These are phyloP conservation scores for Psettodes erumei DNA, from an alignment of 2,113 vertebrate species.

Conservation along the genomic window DNA sequence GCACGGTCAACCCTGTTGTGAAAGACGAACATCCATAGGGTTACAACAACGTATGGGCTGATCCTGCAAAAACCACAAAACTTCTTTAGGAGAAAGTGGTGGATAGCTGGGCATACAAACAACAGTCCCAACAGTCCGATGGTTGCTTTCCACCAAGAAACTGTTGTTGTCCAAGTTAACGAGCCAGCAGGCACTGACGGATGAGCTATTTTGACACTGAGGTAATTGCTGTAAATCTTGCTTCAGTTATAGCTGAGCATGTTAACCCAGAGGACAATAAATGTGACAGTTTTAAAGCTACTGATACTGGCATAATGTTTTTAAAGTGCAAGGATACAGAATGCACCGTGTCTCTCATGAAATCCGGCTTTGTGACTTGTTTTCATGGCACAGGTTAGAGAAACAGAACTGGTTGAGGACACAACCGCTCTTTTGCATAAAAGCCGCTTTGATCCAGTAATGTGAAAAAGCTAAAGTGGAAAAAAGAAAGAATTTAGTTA, in stretches of 20 bases:
- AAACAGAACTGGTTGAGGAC: background rate
- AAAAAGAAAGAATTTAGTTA: background rate
- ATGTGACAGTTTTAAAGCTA: background rate
- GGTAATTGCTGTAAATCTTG: background rate
- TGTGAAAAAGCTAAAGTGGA: background rate
- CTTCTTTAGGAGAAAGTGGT: too few species aligned
- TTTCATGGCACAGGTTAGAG: background rate
- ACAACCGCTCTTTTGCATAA: background rate
- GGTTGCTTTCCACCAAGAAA: background rate
- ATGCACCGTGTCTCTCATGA: background rate
- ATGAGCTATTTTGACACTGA: background rate
- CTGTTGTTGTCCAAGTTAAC: background rate
- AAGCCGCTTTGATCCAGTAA: constrained; percentile 5
- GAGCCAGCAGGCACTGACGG: background rate
- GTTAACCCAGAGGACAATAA: background rate
- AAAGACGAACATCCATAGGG: background rate
- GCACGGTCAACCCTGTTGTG: background rate
- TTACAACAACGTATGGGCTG: too few species aligned
- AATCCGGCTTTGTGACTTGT: background rate
- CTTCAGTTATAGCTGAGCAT: background rate
- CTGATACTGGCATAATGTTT: constrained; percentile 1
- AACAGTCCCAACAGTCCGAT: background rate
- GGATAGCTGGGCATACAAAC: too few species aligned
- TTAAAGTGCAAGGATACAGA: background rate
- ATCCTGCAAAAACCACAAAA: too few species aligned